Conservation (phyloP, 53 echinoderm and acorn worm genomes). For the Echinometra lucunter region DNA sequence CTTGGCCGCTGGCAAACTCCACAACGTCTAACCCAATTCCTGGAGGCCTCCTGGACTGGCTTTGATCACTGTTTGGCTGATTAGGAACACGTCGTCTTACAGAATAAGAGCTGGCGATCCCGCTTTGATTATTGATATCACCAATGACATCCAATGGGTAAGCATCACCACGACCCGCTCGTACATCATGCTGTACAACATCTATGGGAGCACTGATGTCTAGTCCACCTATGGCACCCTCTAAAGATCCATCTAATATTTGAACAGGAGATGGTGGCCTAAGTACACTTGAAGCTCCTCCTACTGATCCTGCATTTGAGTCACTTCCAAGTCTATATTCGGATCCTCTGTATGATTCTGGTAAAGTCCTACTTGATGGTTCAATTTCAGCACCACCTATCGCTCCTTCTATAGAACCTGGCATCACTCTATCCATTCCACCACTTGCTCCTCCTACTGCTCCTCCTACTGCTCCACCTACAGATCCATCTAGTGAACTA, state of each 20-base stretch:
- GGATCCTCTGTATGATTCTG: constrained; percentile 15
- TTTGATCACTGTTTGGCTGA: neutral
- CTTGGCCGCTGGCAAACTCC: constrained; percentile 21
- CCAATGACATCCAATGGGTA: constrained; percentile 62
- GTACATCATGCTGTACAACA: neutral
- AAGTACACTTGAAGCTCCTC: neutral
- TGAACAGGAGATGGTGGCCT: neutral
- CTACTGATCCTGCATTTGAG: neutral
- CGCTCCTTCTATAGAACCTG: constrained; percentile 23
- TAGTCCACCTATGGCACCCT: constrained; percentile 56
- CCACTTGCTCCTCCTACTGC: neutral
- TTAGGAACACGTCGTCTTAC: neutral
- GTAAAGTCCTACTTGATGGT: neutral
- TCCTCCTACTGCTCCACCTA: constrained; percentile 31
- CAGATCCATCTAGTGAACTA: constrained; percentile 15
- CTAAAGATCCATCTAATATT: constrained; percentile 34
- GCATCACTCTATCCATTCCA: neutral
- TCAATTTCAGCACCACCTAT: constrained; percentile 38
- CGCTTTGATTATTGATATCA: constrained; percentile 2
- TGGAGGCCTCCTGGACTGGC: neutral
- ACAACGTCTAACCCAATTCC: constrained; percentile 55
- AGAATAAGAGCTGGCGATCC: neutral
- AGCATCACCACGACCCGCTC: constrained; percentile 25
- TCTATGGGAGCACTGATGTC: constrained; percentile 33
- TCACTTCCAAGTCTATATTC: neutral